Evolutionary conservation across 1,140 invertebrate species (phyloP).

Genomic region (Metopolophium dirhodum): DNA sequence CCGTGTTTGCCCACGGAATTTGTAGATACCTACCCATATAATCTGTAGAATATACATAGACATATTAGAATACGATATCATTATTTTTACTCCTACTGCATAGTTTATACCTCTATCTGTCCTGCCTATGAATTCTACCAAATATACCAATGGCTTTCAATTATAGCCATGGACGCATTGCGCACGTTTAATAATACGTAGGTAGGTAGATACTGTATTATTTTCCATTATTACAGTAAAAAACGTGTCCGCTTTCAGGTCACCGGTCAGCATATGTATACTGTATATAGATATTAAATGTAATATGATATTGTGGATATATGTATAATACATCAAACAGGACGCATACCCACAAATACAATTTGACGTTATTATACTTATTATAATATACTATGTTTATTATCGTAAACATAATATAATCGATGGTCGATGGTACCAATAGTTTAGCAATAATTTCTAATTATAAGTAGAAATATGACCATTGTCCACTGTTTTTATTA

Average conservation of each 20-base stretch:
- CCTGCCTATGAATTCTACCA: background rate
- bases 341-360: background rate
- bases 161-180: slow-evolving; percentile 27
- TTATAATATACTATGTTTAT: background rate
- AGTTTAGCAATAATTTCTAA: background rate
- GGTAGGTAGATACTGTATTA: slow-evolving; percentile 28
- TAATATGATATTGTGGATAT: background rate
- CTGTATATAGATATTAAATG: background rate
- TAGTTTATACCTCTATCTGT: background rate
- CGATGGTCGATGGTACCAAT: background rate
- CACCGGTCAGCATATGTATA: background rate
- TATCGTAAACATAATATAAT: background rate
- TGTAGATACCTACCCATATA: background rate
- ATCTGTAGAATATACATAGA: background rate
- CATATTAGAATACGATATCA: background rate
- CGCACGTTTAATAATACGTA: slow-evolving; percentile 3
- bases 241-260: slow-evolving; percentile 1
- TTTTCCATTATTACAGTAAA: slow-evolving; percentile 44
- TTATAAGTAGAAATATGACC: background rate
- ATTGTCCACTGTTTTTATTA: background rate
- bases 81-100: slow-evolving; percentile 11
- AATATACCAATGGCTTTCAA: slow-evolving; percentile 30
- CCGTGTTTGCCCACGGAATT: background rate
- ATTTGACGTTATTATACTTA: background rate
- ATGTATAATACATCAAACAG: background rate